Conservation (phyloP, 1,140 invertebrate genomes). For the Cephus cinctus region DNA sequence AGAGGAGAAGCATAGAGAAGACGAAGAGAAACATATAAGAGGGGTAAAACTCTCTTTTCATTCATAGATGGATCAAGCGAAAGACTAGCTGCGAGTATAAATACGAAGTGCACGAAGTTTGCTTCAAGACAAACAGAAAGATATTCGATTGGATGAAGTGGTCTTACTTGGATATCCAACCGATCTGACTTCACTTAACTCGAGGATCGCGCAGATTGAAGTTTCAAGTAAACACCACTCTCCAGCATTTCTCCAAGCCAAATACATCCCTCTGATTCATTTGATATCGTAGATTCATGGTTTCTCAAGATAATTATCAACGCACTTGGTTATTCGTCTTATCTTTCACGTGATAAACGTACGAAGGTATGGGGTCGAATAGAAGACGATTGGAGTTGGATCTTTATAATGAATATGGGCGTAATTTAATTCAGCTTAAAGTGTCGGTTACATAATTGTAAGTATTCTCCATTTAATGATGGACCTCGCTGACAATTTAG, state of each 20-base stretch:
- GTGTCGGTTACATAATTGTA: conserved; percentile 25
- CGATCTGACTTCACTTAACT: neutral
- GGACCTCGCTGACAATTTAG: conserved; percentile 12
- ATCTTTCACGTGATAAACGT: too few relatives aligned
- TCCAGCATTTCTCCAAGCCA: neutral
- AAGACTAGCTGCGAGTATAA: neutral
- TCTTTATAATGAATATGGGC: too few relatives aligned
- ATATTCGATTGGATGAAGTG: neutral
- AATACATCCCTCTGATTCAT: too few relatives aligned
- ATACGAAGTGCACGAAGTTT: neutral
- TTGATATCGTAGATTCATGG: too few relatives aligned
- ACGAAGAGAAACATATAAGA: too few relatives aligned
- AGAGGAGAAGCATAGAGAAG: too few relatives aligned
- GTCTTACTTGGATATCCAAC: neutral
- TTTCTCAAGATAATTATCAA: too few relatives aligned
- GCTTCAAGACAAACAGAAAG: neutral
- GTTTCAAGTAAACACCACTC: conserved; percentile 38
- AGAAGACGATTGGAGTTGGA: too few relatives aligned
- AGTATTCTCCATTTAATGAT: conserved; percentile 21
- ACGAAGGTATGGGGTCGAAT: too few relatives aligned
- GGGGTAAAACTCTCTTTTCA: too few relatives aligned
- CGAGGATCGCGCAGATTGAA: conserved; percentile 17
- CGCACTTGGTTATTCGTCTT: too few relatives aligned
- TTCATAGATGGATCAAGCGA: neutral
- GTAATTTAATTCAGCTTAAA: too few relatives aligned